Percentiles rank a stretch among this genome's conserved stretches.
Evolutionary conservation across 2,113 vertebrate species (phyloP).

Genomic region (Corydoras maculifer): DNA sequence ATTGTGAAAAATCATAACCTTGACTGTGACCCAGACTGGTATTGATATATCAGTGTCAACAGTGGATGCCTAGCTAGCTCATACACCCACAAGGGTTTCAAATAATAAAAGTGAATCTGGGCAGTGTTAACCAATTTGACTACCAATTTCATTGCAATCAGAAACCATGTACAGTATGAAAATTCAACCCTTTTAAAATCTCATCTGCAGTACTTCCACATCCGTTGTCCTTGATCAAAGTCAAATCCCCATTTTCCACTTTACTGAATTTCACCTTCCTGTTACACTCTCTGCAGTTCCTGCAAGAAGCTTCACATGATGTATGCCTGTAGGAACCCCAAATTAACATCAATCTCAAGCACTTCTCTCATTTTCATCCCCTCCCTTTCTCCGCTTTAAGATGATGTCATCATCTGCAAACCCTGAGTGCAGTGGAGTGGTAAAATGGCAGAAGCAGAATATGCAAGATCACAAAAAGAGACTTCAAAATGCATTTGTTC

Average conservation of each 20-base stretch:
- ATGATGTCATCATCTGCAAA: slow-evolving; percentile 34
- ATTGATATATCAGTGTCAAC: too few relatives aligned
- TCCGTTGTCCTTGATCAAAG: slow-evolving; percentile 18
- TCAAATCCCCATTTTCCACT: slow-evolving; percentile 12
- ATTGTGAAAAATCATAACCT: too few relatives aligned
- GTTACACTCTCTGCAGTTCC: background rate
- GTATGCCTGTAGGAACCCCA: slow-evolving; percentile 9
- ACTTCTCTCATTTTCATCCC: slow-evolving; percentile 24
- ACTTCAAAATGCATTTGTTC: background rate
- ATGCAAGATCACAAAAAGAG: slow-evolving; percentile 15
- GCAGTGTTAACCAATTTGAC: too few relatives aligned
- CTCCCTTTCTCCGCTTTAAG: slow-evolving; percentile 16
- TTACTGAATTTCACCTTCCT: slow-evolving; percentile 7
- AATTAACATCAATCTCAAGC: slow-evolving; percentile 28
- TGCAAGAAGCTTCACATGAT: slow-evolving; percentile 4
- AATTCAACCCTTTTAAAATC: too few relatives aligned
- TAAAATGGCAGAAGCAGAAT: slow-evolving; percentile 5
- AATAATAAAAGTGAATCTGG: too few relatives aligned
- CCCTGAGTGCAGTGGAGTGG: background rate
- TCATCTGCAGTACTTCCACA: too few relatives aligned
- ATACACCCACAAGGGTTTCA: too few relatives aligned
- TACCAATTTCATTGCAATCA: too few relatives aligned
- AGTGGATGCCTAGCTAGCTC: too few relatives aligned
- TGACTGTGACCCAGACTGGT: too few relatives aligned
- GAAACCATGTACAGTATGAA: too few relatives aligned